Conservation (phyloP, 2,888 invertebrate genomes). For the Spilosoma lubricipeda region DNA sequence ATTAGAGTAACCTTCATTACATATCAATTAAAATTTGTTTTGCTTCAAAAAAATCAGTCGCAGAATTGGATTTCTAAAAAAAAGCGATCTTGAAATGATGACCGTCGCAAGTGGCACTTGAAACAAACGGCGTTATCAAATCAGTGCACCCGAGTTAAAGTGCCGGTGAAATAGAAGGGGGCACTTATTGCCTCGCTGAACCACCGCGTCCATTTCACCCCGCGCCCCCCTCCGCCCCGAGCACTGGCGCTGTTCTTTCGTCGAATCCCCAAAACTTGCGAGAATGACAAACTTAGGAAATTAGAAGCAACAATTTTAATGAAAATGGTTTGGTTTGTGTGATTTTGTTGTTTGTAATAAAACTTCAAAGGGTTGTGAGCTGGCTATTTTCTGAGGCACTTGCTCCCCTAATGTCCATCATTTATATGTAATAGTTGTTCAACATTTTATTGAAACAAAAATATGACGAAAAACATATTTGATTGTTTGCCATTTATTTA, state of each 20-base stretch:
- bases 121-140: slow-evolving; percentile 86
- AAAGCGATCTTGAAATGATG: slow-evolving; percentile 71
- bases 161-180: slow-evolving; percentile 83
- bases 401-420: slow-evolving; percentile 17
- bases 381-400: slow-evolving; percentile 38
- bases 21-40: slow-evolving; percentile 60
- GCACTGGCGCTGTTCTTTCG: slow-evolving; percentile 42
- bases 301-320: slow-evolving; percentile 52
- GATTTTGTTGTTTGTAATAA: slow-evolving; percentile 39
- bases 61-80: slow-evolving; percentile 62
- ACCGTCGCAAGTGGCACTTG: slow-evolving; percentile 74
- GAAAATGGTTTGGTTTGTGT: slow-evolving; percentile 39
- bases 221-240: slow-evolving; percentile 37
- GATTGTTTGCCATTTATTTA: background rate
- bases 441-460: slow-evolving; percentile 31
- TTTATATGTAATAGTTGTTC: slow-evolving; percentile 25
- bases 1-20: slow-evolving; percentile 41
- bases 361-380: slow-evolving; percentile 25
- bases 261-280: slow-evolving; percentile 44
- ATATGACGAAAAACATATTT: slow-evolving; percentile 8
- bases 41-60: slow-evolving; percentile 53
- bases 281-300: slow-evolving; percentile 57
- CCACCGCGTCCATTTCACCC: slow-evolving; percentile 36
- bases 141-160: slow-evolving; percentile 84
- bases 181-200: slow-evolving; percentile 77